Conservation (phyloP, 2,113 vertebrate species). For the Actinemys pallida region DNA sequence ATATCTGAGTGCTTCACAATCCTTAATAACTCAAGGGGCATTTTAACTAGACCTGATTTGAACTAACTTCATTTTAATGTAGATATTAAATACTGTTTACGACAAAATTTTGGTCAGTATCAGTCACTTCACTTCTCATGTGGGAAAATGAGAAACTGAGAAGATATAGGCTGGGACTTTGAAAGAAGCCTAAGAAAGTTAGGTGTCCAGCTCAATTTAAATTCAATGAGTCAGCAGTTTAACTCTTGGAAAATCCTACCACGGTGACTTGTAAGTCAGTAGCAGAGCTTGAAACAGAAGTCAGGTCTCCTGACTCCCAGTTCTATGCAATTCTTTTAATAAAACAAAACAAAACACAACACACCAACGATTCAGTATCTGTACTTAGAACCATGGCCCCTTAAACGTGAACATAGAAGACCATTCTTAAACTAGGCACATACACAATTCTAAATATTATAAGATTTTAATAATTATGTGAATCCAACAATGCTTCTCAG, state of each 20-base stretch:
- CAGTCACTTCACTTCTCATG: neutral
- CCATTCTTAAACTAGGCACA: neutral
- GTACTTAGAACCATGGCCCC: neutral
- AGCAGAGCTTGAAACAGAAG: neutral
- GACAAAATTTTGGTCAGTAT: neutral
- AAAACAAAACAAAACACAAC: neutral
- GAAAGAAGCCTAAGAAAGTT: neutral
- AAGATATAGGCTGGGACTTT: neutral
- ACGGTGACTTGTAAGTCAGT: neutral
- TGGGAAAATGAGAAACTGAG: neutral
- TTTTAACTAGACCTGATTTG: neutral
- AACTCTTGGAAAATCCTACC: neutral
- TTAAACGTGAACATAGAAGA: neutral
- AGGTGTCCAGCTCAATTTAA: neutral
- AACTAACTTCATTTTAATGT: neutral
- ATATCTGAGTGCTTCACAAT: neutral
- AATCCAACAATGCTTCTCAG: neutral
- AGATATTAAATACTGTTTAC: neutral
- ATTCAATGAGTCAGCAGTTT: neutral
- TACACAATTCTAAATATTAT: neutral
- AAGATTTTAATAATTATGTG: neutral
- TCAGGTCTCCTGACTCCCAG: neutral
- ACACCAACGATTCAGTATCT: neutral
- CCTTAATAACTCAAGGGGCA: neutral
- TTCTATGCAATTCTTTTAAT: neutral